Base-by-base conservation (phyloP, 2,888 invertebrate genomes). In the Ichneumoninae sp. region DNA sequence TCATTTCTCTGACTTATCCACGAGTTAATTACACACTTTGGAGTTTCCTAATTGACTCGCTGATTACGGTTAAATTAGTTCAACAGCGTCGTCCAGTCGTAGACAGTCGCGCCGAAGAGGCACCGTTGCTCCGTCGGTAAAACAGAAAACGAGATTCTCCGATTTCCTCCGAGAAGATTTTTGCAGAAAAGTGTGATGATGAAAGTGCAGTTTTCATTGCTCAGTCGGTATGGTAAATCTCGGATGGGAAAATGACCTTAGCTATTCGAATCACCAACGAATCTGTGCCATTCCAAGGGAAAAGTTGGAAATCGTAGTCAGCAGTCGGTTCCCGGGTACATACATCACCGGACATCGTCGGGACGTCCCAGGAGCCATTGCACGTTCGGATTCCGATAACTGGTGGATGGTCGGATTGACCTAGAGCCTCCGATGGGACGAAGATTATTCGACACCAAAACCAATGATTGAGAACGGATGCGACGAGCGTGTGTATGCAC, bases 31-130 rank as follows among this genome's bases (percentile, higher is more conserved):
- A 81, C 16, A 52, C 33, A 50, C 77, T 70, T 60, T 57, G 69
- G 68, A 57, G 22, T 68, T 66, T 65, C 70, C 68, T 84, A 77
- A 77, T 83, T 80, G 73, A 81, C 30, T 76, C 75, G 50, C 19
- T 5, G 47, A 60, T 50, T 65, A 19, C 22, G 5, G 19, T 47
- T 33, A 75, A 75, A 63, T 36, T 19, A 44, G 33, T 4, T 19
- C n/a, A 16, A 26, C 44, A 52, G 57, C 44, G n/a, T 2, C 47
- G 26, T 22, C 5, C 73, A 60, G 3, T 57, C 40, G 8, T 74
- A 63, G 19, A 7, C 40, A 10, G 16, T 22, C 54, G 10, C 26
- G 26, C 13, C 13, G 22, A 57, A 57, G 10, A 26, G 26, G n/a
- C 22, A 13, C 22, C 54, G n/a, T 54, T 73, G 50, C 30, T 69